Percentiles rank a stretch among this genome's conserved stretches.
Evolutionary conservation across 2,113 vertebrate species (phyloP).

Genomic region (Cygnus atratus): DNA sequence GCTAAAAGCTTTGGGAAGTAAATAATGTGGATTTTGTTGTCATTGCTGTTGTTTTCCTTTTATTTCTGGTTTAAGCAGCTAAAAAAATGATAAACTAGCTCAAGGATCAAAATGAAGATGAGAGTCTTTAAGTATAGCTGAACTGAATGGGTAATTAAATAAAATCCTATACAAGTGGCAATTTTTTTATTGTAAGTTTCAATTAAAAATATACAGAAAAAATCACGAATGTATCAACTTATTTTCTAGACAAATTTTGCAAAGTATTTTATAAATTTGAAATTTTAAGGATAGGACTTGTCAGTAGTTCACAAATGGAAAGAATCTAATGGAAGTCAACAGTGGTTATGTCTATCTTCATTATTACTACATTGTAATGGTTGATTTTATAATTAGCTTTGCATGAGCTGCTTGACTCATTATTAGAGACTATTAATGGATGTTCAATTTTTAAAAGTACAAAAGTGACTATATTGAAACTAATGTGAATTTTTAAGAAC

Average conservation of each 20-base stretch:
- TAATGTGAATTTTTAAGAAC: not conserved
- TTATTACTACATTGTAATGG: not conserved
- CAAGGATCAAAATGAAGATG: not conserved
- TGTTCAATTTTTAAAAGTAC: not conserved
- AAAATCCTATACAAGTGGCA: not conserved
- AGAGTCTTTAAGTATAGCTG: not conserved
- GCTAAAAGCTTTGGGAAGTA: not conserved
- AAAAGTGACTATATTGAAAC: not conserved
- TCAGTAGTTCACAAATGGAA: not conserved
- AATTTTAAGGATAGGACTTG: not conserved
- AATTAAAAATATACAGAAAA: not conserved
- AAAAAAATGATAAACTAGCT: not conserved
- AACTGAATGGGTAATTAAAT: not conserved
- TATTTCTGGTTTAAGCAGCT: not conserved
- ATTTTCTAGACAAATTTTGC: not conserved
- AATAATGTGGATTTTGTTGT: not conserved
- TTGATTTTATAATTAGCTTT: not conserved
- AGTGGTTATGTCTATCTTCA: not conserved
- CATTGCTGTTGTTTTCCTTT: not conserved
- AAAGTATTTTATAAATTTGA: not conserved
- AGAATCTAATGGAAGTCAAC: not conserved
- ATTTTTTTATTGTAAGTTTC: not conserved
- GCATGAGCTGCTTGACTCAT: not conserved
- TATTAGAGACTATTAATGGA: not conserved
- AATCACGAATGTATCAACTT: not conserved